These are phyloP conservation scores for Aphelenchoides besseyi DNA, from an alignment of 1,140 invertebrate species.

Conservation along the genomic window DNA sequence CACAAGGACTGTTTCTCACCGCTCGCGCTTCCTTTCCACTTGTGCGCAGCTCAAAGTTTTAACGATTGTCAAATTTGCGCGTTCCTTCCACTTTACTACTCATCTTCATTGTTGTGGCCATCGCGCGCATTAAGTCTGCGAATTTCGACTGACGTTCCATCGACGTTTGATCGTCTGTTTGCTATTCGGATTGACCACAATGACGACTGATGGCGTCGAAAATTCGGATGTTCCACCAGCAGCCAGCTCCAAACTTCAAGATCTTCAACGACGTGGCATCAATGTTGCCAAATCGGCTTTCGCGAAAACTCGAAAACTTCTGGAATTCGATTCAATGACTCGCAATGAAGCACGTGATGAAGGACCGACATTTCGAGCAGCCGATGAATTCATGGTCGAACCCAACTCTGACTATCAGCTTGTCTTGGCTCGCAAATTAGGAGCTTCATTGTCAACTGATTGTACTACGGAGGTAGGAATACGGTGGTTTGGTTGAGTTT, in stretches of 20 bases:
- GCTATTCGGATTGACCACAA: background rate
- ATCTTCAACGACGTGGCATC: background rate
- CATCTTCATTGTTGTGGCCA: background rate
- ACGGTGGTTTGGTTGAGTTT: no score
- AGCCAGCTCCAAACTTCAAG: background rate
- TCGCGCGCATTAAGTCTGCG: no score
- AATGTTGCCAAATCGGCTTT: background rate
- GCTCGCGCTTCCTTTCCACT: background rate
- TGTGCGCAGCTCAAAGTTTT: background rate
- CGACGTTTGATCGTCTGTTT: background rate
- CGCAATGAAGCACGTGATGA: background rate
- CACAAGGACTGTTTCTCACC: background rate
- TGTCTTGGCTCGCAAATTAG: background rate
- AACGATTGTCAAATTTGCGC: conserved; percentile 5
- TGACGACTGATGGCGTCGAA: background rate
- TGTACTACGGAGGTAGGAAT: background rate
- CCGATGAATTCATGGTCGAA: background rate
- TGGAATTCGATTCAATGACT: background rate
- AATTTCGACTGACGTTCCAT: background rate
- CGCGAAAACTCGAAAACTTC: background rate
- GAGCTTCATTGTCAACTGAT: background rate
- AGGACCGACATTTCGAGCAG: background rate
- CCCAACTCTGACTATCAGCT: conserved; percentile 1
- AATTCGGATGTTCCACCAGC: background rate
- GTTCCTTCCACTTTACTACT: background rate